Percentiles rank a stretch among this genome's conserved stretches.
phyloP scores from a whole-genome alignment of 2,888 invertebrate genomes.

The Harpagoxenus sublaevis region DNA sequence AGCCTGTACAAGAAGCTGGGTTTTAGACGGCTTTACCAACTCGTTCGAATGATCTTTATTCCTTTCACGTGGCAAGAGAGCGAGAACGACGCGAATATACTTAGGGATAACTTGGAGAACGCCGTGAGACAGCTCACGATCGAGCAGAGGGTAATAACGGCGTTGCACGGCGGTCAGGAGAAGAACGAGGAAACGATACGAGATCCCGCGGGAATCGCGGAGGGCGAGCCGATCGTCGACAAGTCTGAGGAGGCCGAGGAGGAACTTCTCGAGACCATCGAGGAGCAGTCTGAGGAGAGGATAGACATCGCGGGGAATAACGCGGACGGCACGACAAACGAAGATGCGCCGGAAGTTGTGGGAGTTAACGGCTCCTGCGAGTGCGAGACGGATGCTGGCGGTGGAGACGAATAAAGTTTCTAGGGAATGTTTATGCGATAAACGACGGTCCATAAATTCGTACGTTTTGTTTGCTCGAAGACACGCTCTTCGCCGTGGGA shows the following conservation, averaged over 20 bases:
- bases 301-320: conserved; percentile 63
- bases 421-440: conserved; percentile 58
- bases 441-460: conserved; percentile 67
- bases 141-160: conserved; percentile 78
- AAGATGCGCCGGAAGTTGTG: conserved; percentile 53
- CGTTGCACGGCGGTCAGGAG: conserved; percentile 73
- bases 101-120: conserved; percentile 80
- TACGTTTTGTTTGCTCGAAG: conserved; percentile 64
- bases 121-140: conserved; percentile 78
- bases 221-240: conserved; percentile 57
- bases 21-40: conserved; percentile 93
- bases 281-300: conserved; percentile 74
- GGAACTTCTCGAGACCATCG: conserved; percentile 68
- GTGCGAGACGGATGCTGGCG: conserved; percentile 67
- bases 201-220: conserved; percentile 63
- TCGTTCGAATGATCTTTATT: conserved; percentile 92
- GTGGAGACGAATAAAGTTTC: conserved; percentile 65
- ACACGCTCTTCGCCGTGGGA: conserved; percentile 38
- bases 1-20: conserved; percentile 94
- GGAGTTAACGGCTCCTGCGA: conserved; percentile 62
- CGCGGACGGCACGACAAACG: conserved; percentile 42
- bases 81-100: conserved; percentile 72
- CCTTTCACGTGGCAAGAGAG: conserved; percentile 86
- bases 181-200: conserved; percentile 75
- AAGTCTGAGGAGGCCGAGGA: conserved; percentile 63